Evolutionary conservation across 2,888 invertebrate species (phyloP).

Genomic region (Nymphalis c-album): DNA sequence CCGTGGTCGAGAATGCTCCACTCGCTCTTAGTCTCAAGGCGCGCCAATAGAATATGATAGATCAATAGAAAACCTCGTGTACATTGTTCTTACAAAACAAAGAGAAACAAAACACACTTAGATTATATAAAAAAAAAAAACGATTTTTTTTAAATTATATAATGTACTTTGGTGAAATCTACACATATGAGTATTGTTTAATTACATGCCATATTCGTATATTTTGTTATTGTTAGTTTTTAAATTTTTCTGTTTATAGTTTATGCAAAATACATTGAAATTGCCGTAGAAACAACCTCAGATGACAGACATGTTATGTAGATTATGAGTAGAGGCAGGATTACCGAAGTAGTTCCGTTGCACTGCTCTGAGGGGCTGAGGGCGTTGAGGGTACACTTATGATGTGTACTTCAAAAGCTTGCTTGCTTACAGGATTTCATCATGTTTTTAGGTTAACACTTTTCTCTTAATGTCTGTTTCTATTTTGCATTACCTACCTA

Average conservation of each 20-base stretch:
- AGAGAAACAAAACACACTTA: no score
- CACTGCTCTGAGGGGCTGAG: not conserved
- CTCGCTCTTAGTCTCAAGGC: no score
- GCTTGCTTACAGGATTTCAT: not conserved
- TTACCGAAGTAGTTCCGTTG: not conserved
- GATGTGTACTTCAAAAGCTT: conserved; percentile 5
- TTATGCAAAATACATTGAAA: not conserved
- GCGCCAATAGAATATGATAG: no score
- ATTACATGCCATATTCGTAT: no score
- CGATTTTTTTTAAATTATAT: no score
- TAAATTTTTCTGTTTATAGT: not conserved
- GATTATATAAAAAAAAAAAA: no score
- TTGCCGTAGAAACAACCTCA: not conserved
- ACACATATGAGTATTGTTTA: no score
- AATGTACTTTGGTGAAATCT: no score
- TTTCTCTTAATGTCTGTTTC: not conserved
- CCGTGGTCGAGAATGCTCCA: no score
- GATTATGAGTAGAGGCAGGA: not conserved
- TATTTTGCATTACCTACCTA: not conserved
- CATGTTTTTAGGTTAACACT: conserved; percentile 6
- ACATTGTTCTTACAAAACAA: no score
- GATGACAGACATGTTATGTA: not conserved
- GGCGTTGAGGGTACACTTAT: conserved; percentile 4
- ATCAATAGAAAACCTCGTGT: no score
- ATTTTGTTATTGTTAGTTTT: no score